phyloP scores from a whole-genome alignment of 2,888 invertebrate genomes.

The Congeria kusceri region DNA sequence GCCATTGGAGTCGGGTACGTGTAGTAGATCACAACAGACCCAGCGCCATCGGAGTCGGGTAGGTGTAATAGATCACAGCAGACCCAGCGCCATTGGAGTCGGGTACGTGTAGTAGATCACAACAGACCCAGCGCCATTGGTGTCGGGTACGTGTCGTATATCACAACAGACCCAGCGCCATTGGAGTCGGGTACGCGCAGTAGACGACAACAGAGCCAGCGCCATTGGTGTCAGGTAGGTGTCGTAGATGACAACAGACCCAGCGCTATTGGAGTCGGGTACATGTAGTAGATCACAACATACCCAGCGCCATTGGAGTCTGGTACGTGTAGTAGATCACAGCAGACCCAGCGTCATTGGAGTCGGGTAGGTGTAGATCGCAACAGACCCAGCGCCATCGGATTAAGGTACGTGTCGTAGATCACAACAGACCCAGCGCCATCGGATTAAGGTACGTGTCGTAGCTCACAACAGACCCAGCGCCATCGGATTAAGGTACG shows the following conservation, averaged over 20 bases:
- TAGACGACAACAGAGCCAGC: too few relatives aligned
- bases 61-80: not conserved
- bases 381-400: not conserved
- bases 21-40: too few relatives aligned
- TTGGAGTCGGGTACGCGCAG: not conserved
- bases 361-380: not conserved
- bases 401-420: not conserved
- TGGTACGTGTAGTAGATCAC: not conserved
- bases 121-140: not conserved
- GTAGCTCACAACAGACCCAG: too few relatives aligned
- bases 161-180: too few relatives aligned
- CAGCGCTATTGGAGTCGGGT: not conserved
- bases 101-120: not conserved
- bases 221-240: not conserved
- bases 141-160: not conserved
- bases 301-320: not conserved
- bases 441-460: not conserved
- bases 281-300: not conserved
- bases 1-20: not conserved
- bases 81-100: not conserved
- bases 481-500: not conserved
- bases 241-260: not conserved
- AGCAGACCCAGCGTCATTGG: not conserved
- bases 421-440: not conserved
- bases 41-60: not conserved